Percentiles rank a stretch among this genome's conserved stretches.
These are phyloP conservation scores for Harpagoxenus sublaevis DNA, from an alignment of 2,888 invertebrate genomes.

Conservation along the genomic window DNA sequence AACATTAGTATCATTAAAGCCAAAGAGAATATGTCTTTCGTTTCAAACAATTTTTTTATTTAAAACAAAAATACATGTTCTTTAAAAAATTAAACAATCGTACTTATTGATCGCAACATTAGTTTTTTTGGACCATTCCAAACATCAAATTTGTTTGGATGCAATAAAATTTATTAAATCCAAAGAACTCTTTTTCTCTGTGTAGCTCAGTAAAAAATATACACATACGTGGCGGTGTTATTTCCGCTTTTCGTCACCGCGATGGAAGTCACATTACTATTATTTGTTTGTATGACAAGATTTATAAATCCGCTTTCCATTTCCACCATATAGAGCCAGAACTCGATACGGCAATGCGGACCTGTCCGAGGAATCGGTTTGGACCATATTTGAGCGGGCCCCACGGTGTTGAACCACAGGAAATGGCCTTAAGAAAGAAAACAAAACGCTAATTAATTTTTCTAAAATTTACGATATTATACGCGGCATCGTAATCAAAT, in stretches of 20 bases:
- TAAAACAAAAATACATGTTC: too few relatives aligned
- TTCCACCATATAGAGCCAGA: conserved; percentile 86
- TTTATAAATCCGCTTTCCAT: conserved; percentile 86
- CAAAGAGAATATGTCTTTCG: too few relatives aligned
- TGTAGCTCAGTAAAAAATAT: background rate
- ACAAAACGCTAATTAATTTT: background rate
- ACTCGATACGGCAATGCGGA: conserved; percentile 84
- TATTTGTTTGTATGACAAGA: conserved; percentile 84
- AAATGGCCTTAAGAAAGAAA: conserved; percentile 88
- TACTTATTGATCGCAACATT: too few relatives aligned
- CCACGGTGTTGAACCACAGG: conserved; percentile 88
- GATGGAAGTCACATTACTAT: conserved; percentile 84
- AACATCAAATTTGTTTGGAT: too few relatives aligned
- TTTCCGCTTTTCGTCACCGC: conserved; percentile 85
- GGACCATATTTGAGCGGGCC: conserved; percentile 84
- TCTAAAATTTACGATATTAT: background rate
- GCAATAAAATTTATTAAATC: too few relatives aligned
- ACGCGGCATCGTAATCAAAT: background rate
- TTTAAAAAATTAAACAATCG: too few relatives aligned
- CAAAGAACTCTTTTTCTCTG: too few relatives aligned
- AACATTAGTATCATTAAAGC: too few relatives aligned
- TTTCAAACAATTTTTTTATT: too few relatives aligned
- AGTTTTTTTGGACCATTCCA: too few relatives aligned
- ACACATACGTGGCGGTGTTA: conserved; percentile 83
- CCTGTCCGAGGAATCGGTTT: conserved; percentile 84